Conservation (phyloP, 2,113 vertebrate species). For the Indicator indicator region DNA sequence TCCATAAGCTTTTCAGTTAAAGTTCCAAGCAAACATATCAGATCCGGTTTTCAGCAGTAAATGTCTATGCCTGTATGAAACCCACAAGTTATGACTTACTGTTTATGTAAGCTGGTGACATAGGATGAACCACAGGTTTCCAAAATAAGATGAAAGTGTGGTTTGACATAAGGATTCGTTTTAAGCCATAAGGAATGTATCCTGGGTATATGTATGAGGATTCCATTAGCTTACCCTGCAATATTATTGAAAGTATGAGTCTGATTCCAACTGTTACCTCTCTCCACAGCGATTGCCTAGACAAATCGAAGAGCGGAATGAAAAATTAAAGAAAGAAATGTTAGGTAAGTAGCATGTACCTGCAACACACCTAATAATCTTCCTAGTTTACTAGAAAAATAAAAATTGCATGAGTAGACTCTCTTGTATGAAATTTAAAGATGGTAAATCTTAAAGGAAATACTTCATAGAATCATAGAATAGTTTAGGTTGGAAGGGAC, state of each 20-base stretch:
- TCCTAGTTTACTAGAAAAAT: neutral
- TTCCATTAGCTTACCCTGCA: neutral
- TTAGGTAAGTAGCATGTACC: constrained; percentile 78
- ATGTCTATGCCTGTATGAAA: neutral
- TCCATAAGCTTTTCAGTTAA: neutral
- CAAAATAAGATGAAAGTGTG: neutral
- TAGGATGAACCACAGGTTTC: neutral
- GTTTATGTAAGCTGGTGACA: neutral
- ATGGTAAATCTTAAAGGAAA: neutral
- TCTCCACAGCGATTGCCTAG: constrained; percentile 86
- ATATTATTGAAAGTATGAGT: neutral
- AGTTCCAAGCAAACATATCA: neutral
- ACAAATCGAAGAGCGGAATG: constrained; percentile 95
- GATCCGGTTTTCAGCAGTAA: neutral
- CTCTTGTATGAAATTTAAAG: neutral
- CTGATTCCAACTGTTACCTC: constrained; percentile 3
- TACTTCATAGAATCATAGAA: neutral
- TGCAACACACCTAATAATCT: neutral
- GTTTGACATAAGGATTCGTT: neutral
- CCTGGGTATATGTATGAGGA: neutral
- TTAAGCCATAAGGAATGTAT: neutral
- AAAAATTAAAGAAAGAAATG: constrained; percentile 96
- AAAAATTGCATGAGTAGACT: neutral
- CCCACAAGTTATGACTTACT: neutral
- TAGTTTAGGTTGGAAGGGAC: too few species aligned